These are phyloP conservation scores for Montipora capricornis DNA, from an alignment of 64 coral and sea anemone species.

Conservation along the genomic window DNA sequence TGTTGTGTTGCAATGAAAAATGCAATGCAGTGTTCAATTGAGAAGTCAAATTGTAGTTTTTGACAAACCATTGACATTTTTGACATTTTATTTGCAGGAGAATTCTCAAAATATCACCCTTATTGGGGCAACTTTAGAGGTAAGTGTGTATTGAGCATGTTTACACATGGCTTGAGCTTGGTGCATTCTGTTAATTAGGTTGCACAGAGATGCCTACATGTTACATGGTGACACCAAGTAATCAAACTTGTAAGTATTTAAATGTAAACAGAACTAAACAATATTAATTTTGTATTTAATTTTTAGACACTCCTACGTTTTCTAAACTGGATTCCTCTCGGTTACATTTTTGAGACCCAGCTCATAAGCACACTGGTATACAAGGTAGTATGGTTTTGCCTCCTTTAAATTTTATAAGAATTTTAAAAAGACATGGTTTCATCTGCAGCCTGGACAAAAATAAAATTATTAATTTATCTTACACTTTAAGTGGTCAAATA, in stretches of 20 bases:
- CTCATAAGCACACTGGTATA: conserved; percentile 96
- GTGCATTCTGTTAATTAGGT: no score
- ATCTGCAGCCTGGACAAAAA: no score
- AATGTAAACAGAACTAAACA: not conserved
- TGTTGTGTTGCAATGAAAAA: no score
- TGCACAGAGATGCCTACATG: not conserved
- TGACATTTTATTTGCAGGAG: conserved; percentile 44
- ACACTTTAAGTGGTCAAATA: no score
- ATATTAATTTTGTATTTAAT: not conserved
- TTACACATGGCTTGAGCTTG: no score
- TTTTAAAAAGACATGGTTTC: not conserved
- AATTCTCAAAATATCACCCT: conserved; percentile 96
- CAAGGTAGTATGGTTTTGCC: conserved; percentile 64
- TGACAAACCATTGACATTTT: no score
- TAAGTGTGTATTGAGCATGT: not conserved
- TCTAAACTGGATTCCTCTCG: conserved; percentile 99
- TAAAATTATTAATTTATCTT: no score
- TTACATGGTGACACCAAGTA: no score
- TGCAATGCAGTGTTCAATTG: no score
- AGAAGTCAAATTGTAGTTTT: no score
- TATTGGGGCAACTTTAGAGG: conserved; percentile 93
- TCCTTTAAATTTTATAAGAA: not conserved
- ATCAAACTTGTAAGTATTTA: not conserved
- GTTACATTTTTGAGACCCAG: conserved; percentile 99
- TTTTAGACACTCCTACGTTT: conserved; percentile 90